phyloP scores from a whole-genome alignment of 2,888 invertebrate genomes.

The Creontiades dilutus region DNA sequence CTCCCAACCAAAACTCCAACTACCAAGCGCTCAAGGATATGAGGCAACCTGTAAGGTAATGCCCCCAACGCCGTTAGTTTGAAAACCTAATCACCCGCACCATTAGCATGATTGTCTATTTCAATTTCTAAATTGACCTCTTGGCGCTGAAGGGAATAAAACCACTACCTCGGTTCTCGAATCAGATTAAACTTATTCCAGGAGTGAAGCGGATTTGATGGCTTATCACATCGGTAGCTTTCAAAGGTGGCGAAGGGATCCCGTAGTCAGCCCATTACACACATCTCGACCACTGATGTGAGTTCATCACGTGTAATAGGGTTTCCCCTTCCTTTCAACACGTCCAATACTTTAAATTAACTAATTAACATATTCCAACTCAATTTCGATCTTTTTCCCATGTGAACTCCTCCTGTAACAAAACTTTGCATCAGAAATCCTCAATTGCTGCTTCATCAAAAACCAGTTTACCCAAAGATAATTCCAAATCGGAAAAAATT shows the following conservation, averaged over 20 bases:
- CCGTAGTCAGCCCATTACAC: slow-evolving; percentile 58
- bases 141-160: slow-evolving; percentile 30
- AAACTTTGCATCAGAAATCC: not conserved
- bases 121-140: slow-evolving; percentile 70
- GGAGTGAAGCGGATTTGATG: slow-evolving; percentile 68
- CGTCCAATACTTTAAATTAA: slow-evolving; percentile 62
- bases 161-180: slow-evolving; percentile 2
- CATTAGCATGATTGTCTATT: slow-evolving; percentile 69
- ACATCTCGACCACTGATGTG: slow-evolving; percentile 44
- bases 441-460: not conserved
- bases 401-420: not conserved
- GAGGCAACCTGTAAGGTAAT: slow-evolving; percentile 29
- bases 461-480: not conserved
- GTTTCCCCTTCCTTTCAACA: slow-evolving; percentile 64
- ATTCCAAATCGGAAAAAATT: too few species aligned
- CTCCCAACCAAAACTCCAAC: not conserved
- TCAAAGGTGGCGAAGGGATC: slow-evolving; percentile 54
- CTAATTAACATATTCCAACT: slow-evolving; percentile 67
- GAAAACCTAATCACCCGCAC: slow-evolving; percentile 56
- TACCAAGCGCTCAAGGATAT: slow-evolving; percentile 17
- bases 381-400: slow-evolving; percentile 12
- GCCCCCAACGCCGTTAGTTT: slow-evolving; percentile 29
- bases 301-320: slow-evolving; percentile 67
- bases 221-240: slow-evolving; percentile 68
- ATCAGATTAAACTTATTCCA: slow-evolving; percentile 67